A percentile compares a stretch with the other conserved stretches of the same genome.
Conservation (phyloP, 2,113 vertebrate genomes). For the Uria lomvia region DNA sequence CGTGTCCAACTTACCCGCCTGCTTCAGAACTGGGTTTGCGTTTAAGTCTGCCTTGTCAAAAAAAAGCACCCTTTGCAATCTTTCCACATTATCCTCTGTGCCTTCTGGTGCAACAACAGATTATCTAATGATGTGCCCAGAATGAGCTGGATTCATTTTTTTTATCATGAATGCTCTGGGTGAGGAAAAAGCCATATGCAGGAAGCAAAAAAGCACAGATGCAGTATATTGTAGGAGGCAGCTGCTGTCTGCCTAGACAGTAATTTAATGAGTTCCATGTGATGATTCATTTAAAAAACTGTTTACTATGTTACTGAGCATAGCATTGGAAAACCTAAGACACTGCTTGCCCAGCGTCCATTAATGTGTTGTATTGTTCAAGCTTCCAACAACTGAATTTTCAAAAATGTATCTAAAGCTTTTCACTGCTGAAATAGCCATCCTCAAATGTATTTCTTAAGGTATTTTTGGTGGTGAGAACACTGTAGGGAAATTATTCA, state of each 20-base stretch:
- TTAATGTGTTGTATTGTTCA: neutral
- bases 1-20: neutral
- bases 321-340: neutral
- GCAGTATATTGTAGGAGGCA: neutral
- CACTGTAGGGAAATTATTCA: neutral
- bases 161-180: neutral
- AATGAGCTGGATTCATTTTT: neutral
- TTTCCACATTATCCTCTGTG: neutral
- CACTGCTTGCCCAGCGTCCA: neutral
- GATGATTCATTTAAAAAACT: neutral
- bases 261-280: neutral
- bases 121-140: neutral
- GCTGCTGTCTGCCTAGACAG: neutral
- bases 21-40: neutral
- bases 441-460: no score
- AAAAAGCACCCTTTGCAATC: neutral
- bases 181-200: neutral
- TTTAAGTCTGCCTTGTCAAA: neutral
- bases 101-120: neutral
- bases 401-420: neutral
- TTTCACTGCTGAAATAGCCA: neutral
- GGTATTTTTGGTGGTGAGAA: neutral
- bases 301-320: fast-evolving
- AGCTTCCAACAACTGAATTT: neutral
- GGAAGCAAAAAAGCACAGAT: neutral